Evolutionary conservation across 2,888 invertebrate species (phyloP).

Genomic region (Priocnemis perturbator): DNA sequence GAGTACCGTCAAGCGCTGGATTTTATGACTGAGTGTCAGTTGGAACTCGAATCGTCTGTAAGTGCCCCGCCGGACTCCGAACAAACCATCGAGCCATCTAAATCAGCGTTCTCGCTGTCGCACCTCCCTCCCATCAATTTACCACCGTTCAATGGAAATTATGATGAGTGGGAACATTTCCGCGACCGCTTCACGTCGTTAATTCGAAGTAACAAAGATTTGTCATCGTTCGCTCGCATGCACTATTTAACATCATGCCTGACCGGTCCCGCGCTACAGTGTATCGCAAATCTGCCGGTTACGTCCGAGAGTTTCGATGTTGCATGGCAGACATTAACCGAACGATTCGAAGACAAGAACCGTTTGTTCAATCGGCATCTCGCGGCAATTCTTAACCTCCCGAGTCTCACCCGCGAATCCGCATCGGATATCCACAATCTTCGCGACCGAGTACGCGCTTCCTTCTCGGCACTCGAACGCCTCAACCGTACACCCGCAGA

Average conservation of each 20-base stretch:
- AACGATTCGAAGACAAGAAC: neutral
- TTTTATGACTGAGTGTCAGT: neutral
- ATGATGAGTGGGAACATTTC: constrained; percentile 4
- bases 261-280: neutral
- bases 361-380: neutral
- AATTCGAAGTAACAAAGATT: too few species aligned
- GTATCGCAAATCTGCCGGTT: neutral
- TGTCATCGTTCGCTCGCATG: neutral
- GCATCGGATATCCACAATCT: neutral
- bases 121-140: neutral
- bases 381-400: neutral
- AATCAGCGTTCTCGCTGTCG: neutral
- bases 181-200: neutral
- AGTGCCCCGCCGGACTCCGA: neutral
- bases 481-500: neutral
- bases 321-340: neutral
- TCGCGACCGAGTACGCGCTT: neutral
- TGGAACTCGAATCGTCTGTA: neutral
- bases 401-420: neutral
- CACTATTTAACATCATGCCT: constrained; percentile 6
- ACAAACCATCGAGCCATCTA: neutral
- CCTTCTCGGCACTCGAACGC: neutral
- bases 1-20: neutral
- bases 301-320: constrained; percentile 2
- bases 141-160: constrained; percentile 2